Base-by-base conservation (phyloP, 1,140 invertebrate genomes). In the Telenomus remus region DNA sequence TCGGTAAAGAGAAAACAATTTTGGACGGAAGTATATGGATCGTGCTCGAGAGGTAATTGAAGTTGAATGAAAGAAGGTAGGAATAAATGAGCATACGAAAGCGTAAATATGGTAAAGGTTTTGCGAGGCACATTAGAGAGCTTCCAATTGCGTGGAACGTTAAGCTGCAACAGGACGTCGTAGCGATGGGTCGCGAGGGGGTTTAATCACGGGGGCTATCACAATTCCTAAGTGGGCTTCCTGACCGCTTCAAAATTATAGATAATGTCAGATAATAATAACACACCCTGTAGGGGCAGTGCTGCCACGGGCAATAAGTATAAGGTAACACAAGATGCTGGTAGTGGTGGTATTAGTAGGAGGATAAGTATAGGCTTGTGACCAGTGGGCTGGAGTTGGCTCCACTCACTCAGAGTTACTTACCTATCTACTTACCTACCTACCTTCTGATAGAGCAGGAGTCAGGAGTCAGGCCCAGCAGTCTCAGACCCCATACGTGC, bases 221-320 rank as follows among this genome's bases (percentile, higher is more conserved):
- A 87, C 86, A 87, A 84, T 87, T 74, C 84, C 83, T 87, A 88
- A 88, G 86, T 88, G 85, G 86, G 86, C 85, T 87, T 87, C 86
- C 86, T 88, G 87, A 81, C 83, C 84, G 81, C 81, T 83, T 85
- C 84, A 77, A 85, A 87, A 88, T 88, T 88, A 87, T 85, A 87
- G 87, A 88, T 88, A 88, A 88, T 88, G 86, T 86, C 84, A 84
- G 87, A 87, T 87, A 88, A 88, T 88, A 87, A 88, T 88, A 87
- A 87, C 83, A 85, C 80, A 84, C 80, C 80, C 83, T 80, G 81
- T 76, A 82, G 81, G 80, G 79, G 66, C 74, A 59, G 70, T 59
- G 78, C 82, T 82, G 80, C 81, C 79, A 81, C 73, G 81, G 81
- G 81, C 82, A 86, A 85, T 87, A 86, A 87, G 84, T 86, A 86